These are phyloP conservation scores for Hestina assimilis DNA, from an alignment of 1,140 invertebrate genomes.

Conservation along the genomic window DNA sequence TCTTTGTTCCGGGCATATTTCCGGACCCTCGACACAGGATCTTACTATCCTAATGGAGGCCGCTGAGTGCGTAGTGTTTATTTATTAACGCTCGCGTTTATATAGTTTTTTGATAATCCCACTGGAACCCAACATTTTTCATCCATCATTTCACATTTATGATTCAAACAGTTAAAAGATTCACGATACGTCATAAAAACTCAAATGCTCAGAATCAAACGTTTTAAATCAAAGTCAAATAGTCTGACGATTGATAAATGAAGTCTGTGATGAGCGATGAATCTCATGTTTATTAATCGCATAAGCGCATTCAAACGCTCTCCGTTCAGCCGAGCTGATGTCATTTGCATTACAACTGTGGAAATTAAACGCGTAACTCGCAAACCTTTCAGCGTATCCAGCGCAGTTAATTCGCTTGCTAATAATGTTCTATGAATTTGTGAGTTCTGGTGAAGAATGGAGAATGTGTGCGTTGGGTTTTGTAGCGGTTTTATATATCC, in stretches of 20 bases:
- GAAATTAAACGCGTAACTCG: slow-evolving; percentile 9
- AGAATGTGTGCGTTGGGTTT: too few species aligned
- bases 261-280: background rate
- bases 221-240: slow-evolving; percentile 3
- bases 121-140: too few species aligned
- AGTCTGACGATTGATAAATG: slow-evolving; percentile 6
- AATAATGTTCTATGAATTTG: background rate
- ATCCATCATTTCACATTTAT: too few species aligned
- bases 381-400: slow-evolving; percentile 2
- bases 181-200: background rate
- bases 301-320: slow-evolving; percentile 7
- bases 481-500: too few species aligned
- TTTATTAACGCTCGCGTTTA: too few species aligned
- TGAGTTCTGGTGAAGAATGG: too few species aligned
- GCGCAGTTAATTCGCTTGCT: slow-evolving; percentile 1
- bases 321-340: slow-evolving; percentile 4
- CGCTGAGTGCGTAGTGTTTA: too few species aligned
- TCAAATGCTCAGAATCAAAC: background rate
- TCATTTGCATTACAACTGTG: slow-evolving; percentile 15
- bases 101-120: too few species aligned
- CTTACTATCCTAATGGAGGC: too few species aligned
- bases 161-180: too few species aligned
- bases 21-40: too few species aligned
- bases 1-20: too few species aligned
- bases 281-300: slow-evolving; percentile 7